Evolutionary conservation across 1,140 invertebrate genomes (phyloP).

Genomic region (Hormaphis cornu): DNA sequence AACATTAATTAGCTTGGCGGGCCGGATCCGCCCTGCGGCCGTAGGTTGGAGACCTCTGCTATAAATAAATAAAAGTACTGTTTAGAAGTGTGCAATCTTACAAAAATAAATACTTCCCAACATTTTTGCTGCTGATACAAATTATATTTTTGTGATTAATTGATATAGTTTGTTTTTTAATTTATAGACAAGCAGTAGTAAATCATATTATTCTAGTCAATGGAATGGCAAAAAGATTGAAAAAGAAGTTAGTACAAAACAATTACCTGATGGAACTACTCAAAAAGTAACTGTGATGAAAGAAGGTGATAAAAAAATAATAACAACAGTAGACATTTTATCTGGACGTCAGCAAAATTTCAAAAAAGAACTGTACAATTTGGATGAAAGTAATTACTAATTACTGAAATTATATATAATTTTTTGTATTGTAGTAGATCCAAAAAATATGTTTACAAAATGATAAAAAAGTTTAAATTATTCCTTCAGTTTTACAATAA

Average conservation of each 20-base stretch:
- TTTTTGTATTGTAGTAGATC: not conserved
- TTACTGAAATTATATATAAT: not conserved
- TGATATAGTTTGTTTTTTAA: too few species aligned
- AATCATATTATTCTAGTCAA: not conserved
- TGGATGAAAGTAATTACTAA: conserved; percentile 22
- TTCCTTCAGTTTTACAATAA: too few species aligned
- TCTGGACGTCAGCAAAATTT: not conserved
- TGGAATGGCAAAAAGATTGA: not conserved
- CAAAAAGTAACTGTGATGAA: conserved; percentile 1
- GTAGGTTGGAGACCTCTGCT: not conserved
- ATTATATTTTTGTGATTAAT: not conserved
- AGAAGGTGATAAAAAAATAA: not conserved
- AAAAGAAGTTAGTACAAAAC: not conserved
- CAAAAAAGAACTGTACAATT: not conserved
- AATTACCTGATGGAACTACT: not conserved
- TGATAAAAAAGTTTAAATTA: too few species aligned
- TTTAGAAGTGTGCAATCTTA: not conserved
- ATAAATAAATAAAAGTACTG: too few species aligned
- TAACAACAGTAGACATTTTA: not conserved
- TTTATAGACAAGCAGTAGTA: not conserved
- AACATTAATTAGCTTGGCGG: too few species aligned
- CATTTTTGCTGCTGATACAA: too few species aligned
- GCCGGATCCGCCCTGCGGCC: too few species aligned
- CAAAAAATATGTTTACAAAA: too few species aligned
- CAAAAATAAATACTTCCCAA: too few species aligned